These are phyloP conservation scores for Leucophenga montana DNA, from an alignment of 2,888 invertebrate species.

Conservation along the genomic window DNA sequence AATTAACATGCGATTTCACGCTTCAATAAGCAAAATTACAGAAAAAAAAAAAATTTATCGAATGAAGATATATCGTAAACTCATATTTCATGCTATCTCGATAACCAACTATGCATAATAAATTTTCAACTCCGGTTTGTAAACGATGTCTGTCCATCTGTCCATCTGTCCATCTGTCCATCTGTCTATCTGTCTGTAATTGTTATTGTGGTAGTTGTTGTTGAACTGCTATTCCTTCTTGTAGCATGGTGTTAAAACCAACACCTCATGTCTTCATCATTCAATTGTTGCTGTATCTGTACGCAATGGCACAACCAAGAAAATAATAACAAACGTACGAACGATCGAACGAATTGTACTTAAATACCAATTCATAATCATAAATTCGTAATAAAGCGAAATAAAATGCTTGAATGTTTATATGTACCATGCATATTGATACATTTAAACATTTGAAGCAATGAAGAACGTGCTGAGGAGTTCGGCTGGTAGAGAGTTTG, in stretches of 20 bases:
- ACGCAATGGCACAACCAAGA: not conserved
- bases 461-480: not conserved
- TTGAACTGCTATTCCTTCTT: conserved; percentile 9
- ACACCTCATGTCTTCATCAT: conserved; percentile 38
- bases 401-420: conserved; percentile 30
- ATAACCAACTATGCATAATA: conserved; percentile 56
- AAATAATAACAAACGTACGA: not conserved
- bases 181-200: not conserved
- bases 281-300: conserved; percentile 13
- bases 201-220: conserved; percentile 10
- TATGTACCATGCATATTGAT: conserved; percentile 25
- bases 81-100: conserved; percentile 57
- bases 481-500: not conserved
- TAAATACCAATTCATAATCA: conserved; percentile 66
- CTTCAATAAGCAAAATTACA: conserved; percentile 50
- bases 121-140: conserved; percentile 44
- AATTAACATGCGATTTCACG: conserved; percentile 66
- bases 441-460: conserved; percentile 15
- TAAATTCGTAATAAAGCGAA: conserved; percentile 58
- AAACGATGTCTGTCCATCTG: conserved; percentile 12
- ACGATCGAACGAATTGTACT: conserved; percentile 27
- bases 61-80: conserved; percentile 40
- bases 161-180: too few species aligned
- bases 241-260: conserved; percentile 41
- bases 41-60: conserved; percentile 31